Evolutionary conservation across 2,888 invertebrate species (phyloP).

Genomic region (Trichopria drosophilae): DNA sequence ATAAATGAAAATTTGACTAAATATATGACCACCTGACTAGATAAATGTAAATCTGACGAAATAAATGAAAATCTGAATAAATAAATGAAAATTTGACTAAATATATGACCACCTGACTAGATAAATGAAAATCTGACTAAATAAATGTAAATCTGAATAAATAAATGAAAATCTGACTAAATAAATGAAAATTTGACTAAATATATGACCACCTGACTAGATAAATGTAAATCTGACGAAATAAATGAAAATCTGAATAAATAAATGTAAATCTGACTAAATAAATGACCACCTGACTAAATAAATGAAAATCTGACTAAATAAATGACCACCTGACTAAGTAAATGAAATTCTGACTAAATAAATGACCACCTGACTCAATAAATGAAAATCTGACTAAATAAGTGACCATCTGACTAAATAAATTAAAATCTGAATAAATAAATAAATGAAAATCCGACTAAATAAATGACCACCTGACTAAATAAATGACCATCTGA

Average conservation of each 20-base stretch:
- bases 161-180: neutral
- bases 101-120: neutral
- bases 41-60: neutral
- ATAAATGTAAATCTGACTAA: neutral
- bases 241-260: too few relatives aligned
- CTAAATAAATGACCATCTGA: neutral
- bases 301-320: neutral
- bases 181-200: neutral
- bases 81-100: neutral
- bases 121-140: too few relatives aligned
- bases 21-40: neutral
- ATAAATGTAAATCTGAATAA: neutral
- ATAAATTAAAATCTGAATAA: constrained; percentile 1
- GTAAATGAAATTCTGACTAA: neutral
- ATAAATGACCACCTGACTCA: too few relatives aligned
- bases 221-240: neutral
- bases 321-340: neutral
- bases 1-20: too few relatives aligned
- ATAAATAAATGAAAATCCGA: neutral
- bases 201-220: neutral
- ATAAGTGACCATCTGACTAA: neutral
- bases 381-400: neutral
- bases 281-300: neutral
- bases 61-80: neutral
- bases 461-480: neutral